Evolutionary conservation across 2,888 invertebrate species (phyloP), one percentile per base, ranked within the genome.

Genomic region (Eupithecia pulchellata): DNA sequence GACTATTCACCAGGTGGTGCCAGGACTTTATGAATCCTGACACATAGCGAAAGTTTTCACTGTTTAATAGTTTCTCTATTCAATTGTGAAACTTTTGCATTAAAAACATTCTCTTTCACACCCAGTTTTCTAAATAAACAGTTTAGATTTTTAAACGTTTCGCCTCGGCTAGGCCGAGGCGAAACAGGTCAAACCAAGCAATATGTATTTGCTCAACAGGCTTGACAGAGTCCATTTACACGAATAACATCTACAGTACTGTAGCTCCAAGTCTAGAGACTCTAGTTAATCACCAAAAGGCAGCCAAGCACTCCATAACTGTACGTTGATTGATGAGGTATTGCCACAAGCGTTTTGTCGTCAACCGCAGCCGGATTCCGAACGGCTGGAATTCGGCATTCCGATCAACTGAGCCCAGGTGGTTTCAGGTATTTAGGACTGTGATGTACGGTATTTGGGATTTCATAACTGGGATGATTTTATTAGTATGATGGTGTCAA

Each of bases 331-430:
- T 69, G 67, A 73, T 68, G 64, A 67, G 67, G 57, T 64, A 73
- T 74, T 65, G 74, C 68, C 66, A 72, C 72, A 76, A 74, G 78
- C 79, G 80, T 82, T 52, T 78, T 73, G 72, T 72, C 69, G 80
- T 72, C 63, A 76, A 68, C 75, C 77, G 70, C 83, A 78, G 64
- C 74, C 70, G 71, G 74, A 81, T 81, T 62, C 71, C 42, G 29
- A 71, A 80, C 80, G 69, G 68, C 72, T 72, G 67, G 81, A 79
- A 82, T 83, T 74, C 65, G 32, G 77, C 81, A 82, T 84, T 74
- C 83, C 69, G 20, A 61, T 61, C 58, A n/a, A 34, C 57, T 29
- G 29, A 57, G 11, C 17, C 27, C 20, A 32, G 30, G 13, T 20
- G 32, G 13, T 34, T 52, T 6, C 20, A n/a, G 6, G 9, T 34